A percentile compares a stretch with the other conserved stretches of the same genome.
These are phyloP conservation scores for Sciurus vulgaris DNA, from an alignment of 2,797 vertebrate genomes.

Conservation along the genomic window DNA sequence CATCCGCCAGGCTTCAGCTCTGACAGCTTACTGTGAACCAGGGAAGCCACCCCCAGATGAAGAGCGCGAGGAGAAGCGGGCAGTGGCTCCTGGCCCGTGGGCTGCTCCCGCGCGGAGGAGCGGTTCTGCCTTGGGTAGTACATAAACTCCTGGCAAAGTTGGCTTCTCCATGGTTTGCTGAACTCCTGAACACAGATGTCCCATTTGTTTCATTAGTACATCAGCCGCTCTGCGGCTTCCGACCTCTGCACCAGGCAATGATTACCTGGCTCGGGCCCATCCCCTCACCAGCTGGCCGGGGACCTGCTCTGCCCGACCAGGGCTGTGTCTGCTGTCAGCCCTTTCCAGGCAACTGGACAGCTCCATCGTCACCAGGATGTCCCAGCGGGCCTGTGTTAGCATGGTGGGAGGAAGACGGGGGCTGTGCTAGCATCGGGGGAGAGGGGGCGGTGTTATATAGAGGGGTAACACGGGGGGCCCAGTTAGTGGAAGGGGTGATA, in stretches of 20 bases:
- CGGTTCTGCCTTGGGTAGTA: constrained; percentile 48
- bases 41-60: neutral
- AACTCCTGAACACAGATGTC: constrained; percentile 91
- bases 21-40: fast-evolving
- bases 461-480: no score
- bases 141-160: constrained; percentile 86
- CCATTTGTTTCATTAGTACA: constrained; percentile 91
- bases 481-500: no score
- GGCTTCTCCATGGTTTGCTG: constrained; percentile 86
- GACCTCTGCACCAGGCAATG: constrained; percentile 91
- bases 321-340: constrained; percentile 89
- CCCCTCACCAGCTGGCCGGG: constrained; percentile 91
- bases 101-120: constrained; percentile 68
- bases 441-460: no score
- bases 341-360: constrained; percentile 91
- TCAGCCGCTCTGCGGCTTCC: constrained; percentile 88
- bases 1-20: neutral
- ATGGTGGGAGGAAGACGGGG: no score
- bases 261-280: constrained; percentile 91
- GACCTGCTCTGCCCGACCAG: constrained; percentile 89
- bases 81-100: neutral
- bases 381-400: neutral
- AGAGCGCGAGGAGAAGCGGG: fast-evolving
- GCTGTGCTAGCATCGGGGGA: neutral
- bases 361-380: constrained; percentile 85